A percentile compares a stretch with the other conserved stretches of the same genome.
Evolutionary conservation across 2,888 invertebrate species (phyloP).

Genomic region (Gari tellinella): DNA sequence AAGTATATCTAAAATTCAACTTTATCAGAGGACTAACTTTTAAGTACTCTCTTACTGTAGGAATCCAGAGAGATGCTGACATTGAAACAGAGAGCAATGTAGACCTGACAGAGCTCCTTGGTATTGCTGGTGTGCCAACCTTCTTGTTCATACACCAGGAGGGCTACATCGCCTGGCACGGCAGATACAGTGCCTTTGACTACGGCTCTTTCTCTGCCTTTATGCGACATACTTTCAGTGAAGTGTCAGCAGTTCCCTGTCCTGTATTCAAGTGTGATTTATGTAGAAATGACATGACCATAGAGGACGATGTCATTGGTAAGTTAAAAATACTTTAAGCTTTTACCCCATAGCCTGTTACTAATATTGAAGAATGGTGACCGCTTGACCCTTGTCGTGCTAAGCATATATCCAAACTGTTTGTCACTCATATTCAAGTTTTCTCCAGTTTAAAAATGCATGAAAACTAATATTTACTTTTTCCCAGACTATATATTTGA

Average conservation of each 20-base stretch:
- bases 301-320: slow-evolving; percentile 73
- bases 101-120: slow-evolving; percentile 80
- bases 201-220: slow-evolving; percentile 80
- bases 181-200: slow-evolving; percentile 82
- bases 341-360: not conserved
- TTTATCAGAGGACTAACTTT: no score
- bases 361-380: no score
- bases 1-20: no score
- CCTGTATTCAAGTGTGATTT: slow-evolving; percentile 75
- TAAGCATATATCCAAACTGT: no score
- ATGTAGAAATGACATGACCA: slow-evolving; percentile 72
- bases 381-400: no score
- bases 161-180: slow-evolving; percentile 83
- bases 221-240: slow-evolving; percentile 80
- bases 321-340: slow-evolving; percentile 13
- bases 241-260: slow-evolving; percentile 72
- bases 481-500: no score
- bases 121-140: slow-evolving; percentile 83
- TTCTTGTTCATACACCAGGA: slow-evolving; percentile 82
- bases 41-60: slow-evolving; percentile 15
- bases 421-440: no score
- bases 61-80: slow-evolving; percentile 55
- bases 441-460: no score
- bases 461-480: no score
- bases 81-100: slow-evolving; percentile 64